Evolutionary conservation across 2,797 vertebrate genomes (phyloP).

Genomic region (Erethizon dorsatum): DNA sequence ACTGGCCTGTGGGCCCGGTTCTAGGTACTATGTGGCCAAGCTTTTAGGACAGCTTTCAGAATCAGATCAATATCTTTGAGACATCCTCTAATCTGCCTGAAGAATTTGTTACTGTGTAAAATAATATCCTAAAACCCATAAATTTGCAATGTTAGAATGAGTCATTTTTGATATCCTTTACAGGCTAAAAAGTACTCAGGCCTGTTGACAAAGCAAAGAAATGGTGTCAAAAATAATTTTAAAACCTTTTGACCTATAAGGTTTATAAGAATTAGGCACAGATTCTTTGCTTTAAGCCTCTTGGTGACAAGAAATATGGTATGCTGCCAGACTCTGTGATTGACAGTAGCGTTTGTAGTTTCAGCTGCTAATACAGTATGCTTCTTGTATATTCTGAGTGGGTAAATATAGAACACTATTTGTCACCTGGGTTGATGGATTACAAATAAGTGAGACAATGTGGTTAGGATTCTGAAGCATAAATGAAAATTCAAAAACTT

Average conservation of each 20-base stretch:
- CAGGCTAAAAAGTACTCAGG: constrained; percentile 92
- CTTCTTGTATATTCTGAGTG: constrained; percentile 90
- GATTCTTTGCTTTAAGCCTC: constrained; percentile 96
- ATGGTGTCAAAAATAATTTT: constrained; percentile 96
- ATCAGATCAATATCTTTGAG: constrained; percentile 69
- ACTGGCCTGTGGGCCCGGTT: background rate
- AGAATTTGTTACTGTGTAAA: constrained; percentile 83
- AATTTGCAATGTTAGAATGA: constrained; percentile 86
- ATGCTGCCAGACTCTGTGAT: constrained; percentile 92
- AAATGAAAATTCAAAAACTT: constrained; percentile 89
- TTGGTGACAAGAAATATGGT: constrained; percentile 97
- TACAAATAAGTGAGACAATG: constrained; percentile 94
- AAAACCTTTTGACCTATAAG: constrained; percentile 97
- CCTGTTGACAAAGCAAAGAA: constrained; percentile 94
- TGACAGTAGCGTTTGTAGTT: constrained; percentile 95
- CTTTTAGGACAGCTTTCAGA: constrained; percentile 67
- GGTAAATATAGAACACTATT: constrained; percentile 98
- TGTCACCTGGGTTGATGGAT: constrained; percentile 96
- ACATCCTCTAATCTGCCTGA: constrained; percentile 67
- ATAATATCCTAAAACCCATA: constrained; percentile 85
- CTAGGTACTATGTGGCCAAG: background rate
- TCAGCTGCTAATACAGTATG: constrained; percentile 94
- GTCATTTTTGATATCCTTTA: constrained; percentile 90
- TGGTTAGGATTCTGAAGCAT: constrained; percentile 90
- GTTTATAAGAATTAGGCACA: constrained; percentile 96